Conservation (phyloP, 1,140 invertebrate species). For the Nasonia vitripennis region DNA sequence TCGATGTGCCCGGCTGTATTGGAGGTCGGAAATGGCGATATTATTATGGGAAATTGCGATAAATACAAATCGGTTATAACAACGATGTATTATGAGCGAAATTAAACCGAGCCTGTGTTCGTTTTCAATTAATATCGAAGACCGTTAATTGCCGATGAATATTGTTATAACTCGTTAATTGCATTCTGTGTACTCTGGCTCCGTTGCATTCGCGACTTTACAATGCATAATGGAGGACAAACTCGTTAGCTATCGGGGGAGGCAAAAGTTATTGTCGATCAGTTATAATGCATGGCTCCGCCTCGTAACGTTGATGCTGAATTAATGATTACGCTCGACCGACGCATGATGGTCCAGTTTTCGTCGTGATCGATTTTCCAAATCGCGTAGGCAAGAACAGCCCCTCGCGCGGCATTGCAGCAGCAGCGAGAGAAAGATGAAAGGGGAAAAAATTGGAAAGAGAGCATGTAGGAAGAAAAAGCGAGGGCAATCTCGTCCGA, state of each 20-base stretch:
- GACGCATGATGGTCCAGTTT: too few species aligned
- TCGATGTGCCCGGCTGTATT: too few species aligned
- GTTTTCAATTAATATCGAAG: background rate
- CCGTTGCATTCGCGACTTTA: background rate
- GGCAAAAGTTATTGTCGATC: background rate
- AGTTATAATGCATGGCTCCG: background rate
- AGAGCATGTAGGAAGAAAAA: constrained; percentile 9
- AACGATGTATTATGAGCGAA: background rate
- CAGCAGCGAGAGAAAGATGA: background rate
- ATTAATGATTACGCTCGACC: too few species aligned
- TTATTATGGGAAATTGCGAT: too few species aligned
- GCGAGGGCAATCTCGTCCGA: constrained; percentile 63
- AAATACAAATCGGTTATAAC: too few species aligned
- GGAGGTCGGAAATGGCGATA: too few species aligned
- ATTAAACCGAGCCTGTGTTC: background rate
- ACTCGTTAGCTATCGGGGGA: background rate
- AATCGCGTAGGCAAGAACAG: too few species aligned
- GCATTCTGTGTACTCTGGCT: background rate
- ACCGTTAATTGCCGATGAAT: background rate
- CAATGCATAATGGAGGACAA: background rate
- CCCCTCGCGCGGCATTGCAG: background rate
- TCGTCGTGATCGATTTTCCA: background rate
- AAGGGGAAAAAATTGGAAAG: background rate
- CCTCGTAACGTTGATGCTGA: too few species aligned
- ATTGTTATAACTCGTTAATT: background rate